phyloP scores from a whole-genome alignment of 2,888 invertebrate genomes.

The Asteroscopus sphinx region DNA sequence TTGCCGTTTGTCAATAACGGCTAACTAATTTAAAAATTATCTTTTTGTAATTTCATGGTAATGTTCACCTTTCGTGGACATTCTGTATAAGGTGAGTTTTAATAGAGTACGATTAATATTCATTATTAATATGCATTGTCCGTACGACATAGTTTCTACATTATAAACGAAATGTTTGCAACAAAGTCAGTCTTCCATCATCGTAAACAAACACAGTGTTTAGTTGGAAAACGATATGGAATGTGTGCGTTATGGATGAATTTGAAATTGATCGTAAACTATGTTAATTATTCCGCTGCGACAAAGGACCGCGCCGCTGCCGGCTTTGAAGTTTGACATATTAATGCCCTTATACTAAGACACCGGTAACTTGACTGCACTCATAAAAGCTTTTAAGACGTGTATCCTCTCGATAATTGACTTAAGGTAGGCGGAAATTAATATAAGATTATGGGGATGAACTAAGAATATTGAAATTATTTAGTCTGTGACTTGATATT shows the following conservation, averaged over 20 bases:
- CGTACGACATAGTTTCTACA: slow-evolving; percentile 2
- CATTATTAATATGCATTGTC: background rate
- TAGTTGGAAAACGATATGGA: slow-evolving; percentile 18
- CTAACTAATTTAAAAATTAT: no score
- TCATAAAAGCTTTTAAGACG: slow-evolving; percentile 48
- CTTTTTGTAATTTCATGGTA: no score
- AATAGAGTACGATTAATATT: slow-evolving; percentile 21
- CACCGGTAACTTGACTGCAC: slow-evolving; percentile 27
- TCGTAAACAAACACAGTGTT: slow-evolving; percentile 12
- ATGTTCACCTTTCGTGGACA: no score
- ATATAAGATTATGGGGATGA: slow-evolving; percentile 4
- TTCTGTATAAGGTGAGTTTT: slow-evolving; percentile 19
- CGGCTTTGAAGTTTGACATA: slow-evolving; percentile 51
- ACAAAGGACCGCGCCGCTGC: slow-evolving; percentile 44
- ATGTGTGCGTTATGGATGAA: slow-evolving; percentile 33
- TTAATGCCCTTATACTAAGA: slow-evolving; percentile 44
- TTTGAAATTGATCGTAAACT: slow-evolving; percentile 49
- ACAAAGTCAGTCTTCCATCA: slow-evolving; percentile 10
- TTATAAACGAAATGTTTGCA: background rate
- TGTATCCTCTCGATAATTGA: slow-evolving; percentile 40
- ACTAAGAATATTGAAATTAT: background rate
- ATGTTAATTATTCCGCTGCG: slow-evolving; percentile 49
- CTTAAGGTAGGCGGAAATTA: slow-evolving; percentile 17
- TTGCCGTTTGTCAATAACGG: no score
- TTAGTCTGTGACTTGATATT: no score